Conservation (phyloP, 2,113 vertebrate genomes). For the Ciconia stormi region DNA sequence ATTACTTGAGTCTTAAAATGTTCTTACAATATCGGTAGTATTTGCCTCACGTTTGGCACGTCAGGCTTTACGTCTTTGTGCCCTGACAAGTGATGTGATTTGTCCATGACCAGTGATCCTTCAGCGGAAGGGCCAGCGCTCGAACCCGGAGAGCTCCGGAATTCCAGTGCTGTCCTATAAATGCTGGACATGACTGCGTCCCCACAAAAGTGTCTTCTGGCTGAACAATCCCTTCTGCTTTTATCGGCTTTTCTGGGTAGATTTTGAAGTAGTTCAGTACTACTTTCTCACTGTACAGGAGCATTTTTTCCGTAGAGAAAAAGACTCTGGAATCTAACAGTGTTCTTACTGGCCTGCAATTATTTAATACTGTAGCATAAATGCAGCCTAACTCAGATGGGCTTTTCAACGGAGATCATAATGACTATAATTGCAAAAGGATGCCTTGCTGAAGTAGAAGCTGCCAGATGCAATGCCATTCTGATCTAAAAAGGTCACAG, state of each 20-base stretch:
- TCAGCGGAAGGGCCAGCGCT: background rate
- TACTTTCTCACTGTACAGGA: background rate
- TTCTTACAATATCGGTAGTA: background rate
- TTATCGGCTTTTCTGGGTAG: background rate
- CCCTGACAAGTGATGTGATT: background rate
- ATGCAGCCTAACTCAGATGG: constrained; percentile 1
- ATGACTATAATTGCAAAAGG: constrained; percentile 72
- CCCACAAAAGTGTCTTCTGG: accelerated
- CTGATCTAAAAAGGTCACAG: constrained; percentile 76
- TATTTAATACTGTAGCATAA: constrained; percentile 50
- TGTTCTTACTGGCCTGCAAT: constrained; percentile 45
- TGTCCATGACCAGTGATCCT: background rate
- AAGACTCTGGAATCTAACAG: constrained; percentile 7
- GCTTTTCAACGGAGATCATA: constrained; percentile 39
- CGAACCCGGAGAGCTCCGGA: background rate
- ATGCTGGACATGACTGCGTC: background rate
- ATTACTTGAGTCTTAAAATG: background rate
- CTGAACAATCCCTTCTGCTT: background rate
- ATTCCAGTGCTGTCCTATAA: background rate
- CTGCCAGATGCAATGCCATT: constrained; percentile 71
- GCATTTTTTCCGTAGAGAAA: background rate
- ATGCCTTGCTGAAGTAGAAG: constrained; percentile 59
- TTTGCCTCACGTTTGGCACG: background rate
- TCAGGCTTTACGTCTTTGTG: background rate
- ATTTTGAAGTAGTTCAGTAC: background rate